Evolutionary conservation across 2,113 vertebrate species (phyloP).

Genomic region (Laterallus jamaicensis): DNA sequence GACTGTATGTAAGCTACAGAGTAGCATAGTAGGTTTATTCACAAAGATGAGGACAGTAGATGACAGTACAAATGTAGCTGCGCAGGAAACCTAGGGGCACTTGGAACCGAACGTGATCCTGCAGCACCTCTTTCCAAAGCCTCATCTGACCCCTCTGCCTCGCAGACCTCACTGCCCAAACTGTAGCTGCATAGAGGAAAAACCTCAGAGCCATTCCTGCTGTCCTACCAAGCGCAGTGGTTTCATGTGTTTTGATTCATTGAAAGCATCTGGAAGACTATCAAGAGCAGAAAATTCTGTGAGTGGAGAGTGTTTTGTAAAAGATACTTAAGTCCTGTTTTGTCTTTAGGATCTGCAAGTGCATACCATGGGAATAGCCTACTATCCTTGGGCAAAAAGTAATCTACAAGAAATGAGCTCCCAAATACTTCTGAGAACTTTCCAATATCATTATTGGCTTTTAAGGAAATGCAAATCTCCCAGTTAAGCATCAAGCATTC

Average conservation of each 20-base stretch:
- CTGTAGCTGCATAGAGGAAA: background rate
- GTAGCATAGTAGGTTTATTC: background rate
- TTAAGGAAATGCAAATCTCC: background rate
- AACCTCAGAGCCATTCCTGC: background rate
- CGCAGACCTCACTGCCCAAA: fast-evolving
- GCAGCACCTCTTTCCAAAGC: background rate
- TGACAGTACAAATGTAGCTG: background rate
- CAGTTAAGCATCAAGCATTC: background rate
- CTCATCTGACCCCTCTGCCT: background rate
- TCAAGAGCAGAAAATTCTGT: background rate
- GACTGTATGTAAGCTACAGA: background rate
- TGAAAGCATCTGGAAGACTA: background rate
- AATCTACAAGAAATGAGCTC: background rate
- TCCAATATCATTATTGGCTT: background rate
- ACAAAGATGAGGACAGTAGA: background rate
- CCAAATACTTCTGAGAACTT: background rate
- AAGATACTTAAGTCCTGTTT: background rate
- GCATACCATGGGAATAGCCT: background rate
- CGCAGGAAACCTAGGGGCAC: background rate
- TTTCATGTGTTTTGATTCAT: background rate
- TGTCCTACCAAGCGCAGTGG: background rate
- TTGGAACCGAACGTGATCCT: background rate
- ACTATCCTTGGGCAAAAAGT: background rate
- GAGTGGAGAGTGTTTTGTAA: background rate
- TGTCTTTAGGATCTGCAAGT: background rate